Base-by-base conservation (phyloP, 2,797 vertebrate species). In the Gambusia yucatana region DNA sequence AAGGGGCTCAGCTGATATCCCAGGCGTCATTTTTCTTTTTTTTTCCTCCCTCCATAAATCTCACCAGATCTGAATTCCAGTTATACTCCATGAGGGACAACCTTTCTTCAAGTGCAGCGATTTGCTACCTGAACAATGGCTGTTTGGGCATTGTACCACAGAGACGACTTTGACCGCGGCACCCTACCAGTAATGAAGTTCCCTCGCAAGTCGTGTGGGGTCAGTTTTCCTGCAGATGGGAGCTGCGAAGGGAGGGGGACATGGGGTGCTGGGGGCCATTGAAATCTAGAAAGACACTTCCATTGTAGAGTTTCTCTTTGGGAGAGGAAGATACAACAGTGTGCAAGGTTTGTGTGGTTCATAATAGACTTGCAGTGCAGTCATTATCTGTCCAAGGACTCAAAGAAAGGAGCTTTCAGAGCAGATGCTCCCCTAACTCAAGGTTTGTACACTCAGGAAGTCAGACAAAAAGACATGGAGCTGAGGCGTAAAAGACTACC, bases 381-480 rank as follows among this genome's bases (percentile, higher is more conserved):
- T 88, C 86, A 89, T 94, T 91, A 91, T 92, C 77, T 75, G 78
- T 67, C 87, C 92, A 92, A 93, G 90, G 90, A 90, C 89, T 90
- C 76, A 63, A 70, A 80, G 77, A 76, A 86, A 76, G 83, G 72
- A 86, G 87, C 85, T 88, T 91, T 93, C 83, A 84, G 73, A 87
- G 72, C 87, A 88, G 81, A 92, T 85, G 86, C 84, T 90, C 76
- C 79, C 75, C 75, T n/a, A 57, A 82, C 87, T 92, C 88, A 90
- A 90, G 87, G 88, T 89, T 89, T 84, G 78, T 44, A 80, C 72
- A 83, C 76, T 80, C 61, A 76, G 77, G 75, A 82, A 90, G 79
- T 75, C 82, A 83, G 69, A 77, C 79, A 81, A 55, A 86, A 50
- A 70, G 76, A 84, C n/a, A 67, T 46, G 39, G 65, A 78, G 77